These are phyloP conservation scores for Phylloscopus collybita DNA, from an alignment of 2,797 vertebrate genomes.

Conservation along the genomic window DNA sequence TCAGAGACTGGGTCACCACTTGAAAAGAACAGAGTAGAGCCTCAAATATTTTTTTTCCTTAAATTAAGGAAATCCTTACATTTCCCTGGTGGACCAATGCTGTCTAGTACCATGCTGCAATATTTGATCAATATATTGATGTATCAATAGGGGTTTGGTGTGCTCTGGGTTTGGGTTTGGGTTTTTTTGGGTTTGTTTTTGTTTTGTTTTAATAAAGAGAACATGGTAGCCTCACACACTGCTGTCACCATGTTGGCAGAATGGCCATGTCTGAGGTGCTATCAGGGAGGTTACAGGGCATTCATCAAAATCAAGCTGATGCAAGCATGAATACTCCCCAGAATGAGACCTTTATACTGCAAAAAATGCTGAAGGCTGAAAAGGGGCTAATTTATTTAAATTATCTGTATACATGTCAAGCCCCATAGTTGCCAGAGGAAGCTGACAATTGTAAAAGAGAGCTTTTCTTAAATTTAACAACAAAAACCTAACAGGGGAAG, in stretches of 20 bases:
- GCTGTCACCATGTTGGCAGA: slow-evolving; percentile 45
- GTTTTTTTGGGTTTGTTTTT: neutral
- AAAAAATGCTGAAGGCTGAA: slow-evolving; percentile 79
- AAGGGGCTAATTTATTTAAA: slow-evolving; percentile 79
- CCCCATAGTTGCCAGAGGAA: slow-evolving; percentile 67
- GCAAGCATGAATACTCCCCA: slow-evolving; percentile 71
- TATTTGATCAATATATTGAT: neutral
- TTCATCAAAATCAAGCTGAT: slow-evolving; percentile 79
- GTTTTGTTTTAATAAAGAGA: neutral
- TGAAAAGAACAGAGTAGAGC: neutral
- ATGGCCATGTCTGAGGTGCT: slow-evolving; percentile 61
- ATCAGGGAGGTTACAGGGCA: slow-evolving; percentile 69
- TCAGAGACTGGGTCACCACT: neutral
- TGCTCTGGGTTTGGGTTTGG: neutral
- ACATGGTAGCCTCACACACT: neutral
- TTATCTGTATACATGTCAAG: slow-evolving; percentile 76
- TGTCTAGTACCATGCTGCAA: neutral
- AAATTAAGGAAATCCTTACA: neutral
- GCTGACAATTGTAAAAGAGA: slow-evolving; percentile 71
- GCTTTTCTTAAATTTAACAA: slow-evolving; percentile 72
- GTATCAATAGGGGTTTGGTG: neutral
- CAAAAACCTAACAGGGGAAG: slow-evolving; percentile 29
- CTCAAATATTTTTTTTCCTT: neutral
- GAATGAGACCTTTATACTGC: slow-evolving; percentile 69
- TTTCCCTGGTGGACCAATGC: neutral